Conservation (phyloP, 2,888 invertebrate genomes). For the Tetropium fuscum region DNA sequence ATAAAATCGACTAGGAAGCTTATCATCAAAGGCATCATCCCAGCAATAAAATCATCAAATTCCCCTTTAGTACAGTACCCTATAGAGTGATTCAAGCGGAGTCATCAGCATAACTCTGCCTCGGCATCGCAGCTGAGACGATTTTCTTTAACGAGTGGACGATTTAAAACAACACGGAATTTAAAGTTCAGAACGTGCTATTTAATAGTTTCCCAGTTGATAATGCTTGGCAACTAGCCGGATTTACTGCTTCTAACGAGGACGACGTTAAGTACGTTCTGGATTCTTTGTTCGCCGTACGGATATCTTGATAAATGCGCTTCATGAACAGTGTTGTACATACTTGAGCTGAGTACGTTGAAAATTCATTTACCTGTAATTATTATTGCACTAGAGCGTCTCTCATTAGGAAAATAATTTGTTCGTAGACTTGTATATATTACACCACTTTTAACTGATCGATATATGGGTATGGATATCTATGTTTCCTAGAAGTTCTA, state of each 20-base stretch:
- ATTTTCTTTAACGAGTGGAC: slow-evolving; percentile 20
- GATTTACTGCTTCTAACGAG: slow-evolving; percentile 16
- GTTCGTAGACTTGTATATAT: too few relatives aligned
- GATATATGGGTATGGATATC: too few relatives aligned
- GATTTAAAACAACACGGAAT: slow-evolving; percentile 23
- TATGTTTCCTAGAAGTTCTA: too few relatives aligned
- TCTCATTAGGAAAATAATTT: too few relatives aligned
- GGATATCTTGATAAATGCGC: background rate
- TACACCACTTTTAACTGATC: too few relatives aligned
- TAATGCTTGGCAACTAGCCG: slow-evolving; percentile 20
- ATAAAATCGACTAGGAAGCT: background rate
- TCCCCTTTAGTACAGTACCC: background rate
- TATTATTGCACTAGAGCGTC: too few relatives aligned
- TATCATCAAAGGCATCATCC: background rate
- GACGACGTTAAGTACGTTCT: slow-evolving; percentile 2
- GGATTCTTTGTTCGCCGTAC: background rate
- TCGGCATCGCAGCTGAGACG: slow-evolving; percentile 3
- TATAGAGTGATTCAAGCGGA: background rate
- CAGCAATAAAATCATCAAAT: slow-evolving; percentile 11
- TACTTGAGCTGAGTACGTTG: too few relatives aligned
- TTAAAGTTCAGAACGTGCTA: slow-evolving; percentile 15
- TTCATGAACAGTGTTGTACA: too few relatives aligned
- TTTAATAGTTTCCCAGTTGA: slow-evolving; percentile 22
- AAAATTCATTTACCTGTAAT: too few relatives aligned
- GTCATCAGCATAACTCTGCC: background rate